Evolutionary conservation across 2,888 invertebrate species (phyloP).

Genomic region (Glaucopsyche alexis): DNA sequence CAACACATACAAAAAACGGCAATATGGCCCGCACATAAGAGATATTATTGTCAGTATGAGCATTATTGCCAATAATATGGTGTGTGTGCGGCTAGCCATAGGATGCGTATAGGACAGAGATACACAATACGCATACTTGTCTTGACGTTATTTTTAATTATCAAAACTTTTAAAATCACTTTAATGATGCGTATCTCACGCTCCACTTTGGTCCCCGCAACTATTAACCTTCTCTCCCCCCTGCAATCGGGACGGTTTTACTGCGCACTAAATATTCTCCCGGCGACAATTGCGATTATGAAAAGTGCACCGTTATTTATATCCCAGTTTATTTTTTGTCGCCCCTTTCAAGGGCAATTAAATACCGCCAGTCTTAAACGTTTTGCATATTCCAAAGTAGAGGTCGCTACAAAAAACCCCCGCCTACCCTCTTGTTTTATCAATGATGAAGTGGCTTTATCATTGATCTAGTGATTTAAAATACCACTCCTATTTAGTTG

Average conservation of each 20-base stretch:
- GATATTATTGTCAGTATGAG: too few relatives aligned
- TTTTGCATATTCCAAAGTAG: conserved; percentile 73
- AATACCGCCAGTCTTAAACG: conserved; percentile 76
- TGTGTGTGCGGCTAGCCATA: too few relatives aligned
- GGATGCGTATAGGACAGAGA: too few relatives aligned
- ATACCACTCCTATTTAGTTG: not conserved
- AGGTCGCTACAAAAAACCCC: conserved; percentile 47
- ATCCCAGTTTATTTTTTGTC: conserved; percentile 76
- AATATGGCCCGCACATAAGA: too few relatives aligned
- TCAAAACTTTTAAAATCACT: conserved; percentile 27
- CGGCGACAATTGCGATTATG: conserved; percentile 80
- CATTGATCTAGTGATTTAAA: conserved; percentile 1
- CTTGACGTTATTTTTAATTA: conserved; percentile 5
- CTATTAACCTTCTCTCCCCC: conserved; percentile 57
- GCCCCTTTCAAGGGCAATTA: conserved; percentile 81
- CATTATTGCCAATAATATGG: too few relatives aligned
- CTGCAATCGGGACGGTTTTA: conserved; percentile 60
- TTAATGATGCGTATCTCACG: conserved; percentile 44
- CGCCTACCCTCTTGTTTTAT: not conserved
- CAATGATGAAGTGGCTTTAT: conserved; percentile 12
- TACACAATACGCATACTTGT: too few relatives aligned
- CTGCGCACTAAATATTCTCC: conserved; percentile 80
- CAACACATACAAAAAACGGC: too few relatives aligned
- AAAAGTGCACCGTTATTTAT: conserved; percentile 80
- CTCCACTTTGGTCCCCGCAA: conserved; percentile 48